A percentile compares a stretch with the other conserved stretches of the same genome.
phyloP scores from a whole-genome alignment of 2,888 invertebrate genomes.

The Boloria euphrosyne region DNA sequence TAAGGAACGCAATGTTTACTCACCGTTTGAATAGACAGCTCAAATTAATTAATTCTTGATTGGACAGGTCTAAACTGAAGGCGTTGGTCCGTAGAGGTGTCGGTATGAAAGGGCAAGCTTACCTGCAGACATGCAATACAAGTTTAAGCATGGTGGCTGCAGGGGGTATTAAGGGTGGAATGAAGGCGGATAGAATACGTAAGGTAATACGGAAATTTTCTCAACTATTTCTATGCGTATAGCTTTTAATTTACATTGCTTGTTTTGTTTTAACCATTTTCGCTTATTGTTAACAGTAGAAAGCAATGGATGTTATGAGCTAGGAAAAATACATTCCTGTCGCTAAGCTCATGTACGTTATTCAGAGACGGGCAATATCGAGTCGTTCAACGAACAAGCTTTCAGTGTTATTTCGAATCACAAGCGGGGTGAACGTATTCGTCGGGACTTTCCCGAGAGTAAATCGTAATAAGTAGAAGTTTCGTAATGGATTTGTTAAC shows the following conservation, averaged over 20 bases:
- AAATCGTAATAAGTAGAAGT: conserved; percentile 39
- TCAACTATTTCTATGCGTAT: neutral
- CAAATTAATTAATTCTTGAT: conserved; percentile 53
- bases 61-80: conserved; percentile 39
- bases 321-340: conserved; percentile 11
- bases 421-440: conserved; percentile 30
- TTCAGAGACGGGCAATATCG: conserved; percentile 39
- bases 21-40: conserved; percentile 19
- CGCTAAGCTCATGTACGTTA: conserved; percentile 16
- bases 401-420: conserved; percentile 39
- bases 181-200: conserved; percentile 39
- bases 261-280: conserved; percentile 6
- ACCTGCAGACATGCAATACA: conserved; percentile 68
- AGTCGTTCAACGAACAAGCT: conserved; percentile 40
- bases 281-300: too few species aligned
- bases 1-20: conserved; percentile 1
- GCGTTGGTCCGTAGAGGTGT: conserved; percentile 46
- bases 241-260: conserved; percentile 44
- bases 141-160: conserved; percentile 54
- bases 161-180: conserved; percentile 47
- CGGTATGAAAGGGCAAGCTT: conserved; percentile 70
- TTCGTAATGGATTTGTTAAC: conserved; percentile 34
- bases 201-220: conserved; percentile 25
- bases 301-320: conserved; percentile 47
- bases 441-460: conserved; percentile 16